Conservation (phyloP, 2,113 vertebrate species). For the Channa argus region DNA sequence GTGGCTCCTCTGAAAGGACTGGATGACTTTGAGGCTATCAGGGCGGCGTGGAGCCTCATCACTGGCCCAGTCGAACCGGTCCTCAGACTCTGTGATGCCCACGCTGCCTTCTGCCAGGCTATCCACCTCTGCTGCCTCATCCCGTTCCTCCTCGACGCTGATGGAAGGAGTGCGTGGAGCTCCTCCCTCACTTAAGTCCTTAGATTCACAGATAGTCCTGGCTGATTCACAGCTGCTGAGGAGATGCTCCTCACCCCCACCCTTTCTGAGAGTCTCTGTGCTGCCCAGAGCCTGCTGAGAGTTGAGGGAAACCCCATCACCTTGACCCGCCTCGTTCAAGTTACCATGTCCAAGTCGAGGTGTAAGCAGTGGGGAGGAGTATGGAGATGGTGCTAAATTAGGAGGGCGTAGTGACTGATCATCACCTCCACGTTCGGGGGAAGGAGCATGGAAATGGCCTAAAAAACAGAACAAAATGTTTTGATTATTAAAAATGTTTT, state of each 20-base stretch:
- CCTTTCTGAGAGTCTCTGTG: slow-evolving; percentile 82
- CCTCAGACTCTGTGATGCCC: slow-evolving; percentile 71
- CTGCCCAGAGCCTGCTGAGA: slow-evolving; percentile 78
- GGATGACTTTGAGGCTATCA: slow-evolving; percentile 90
- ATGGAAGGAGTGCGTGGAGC: slow-evolving; percentile 71
- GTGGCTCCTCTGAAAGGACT: slow-evolving; percentile 90
- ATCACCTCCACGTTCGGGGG: slow-evolving; percentile 71
- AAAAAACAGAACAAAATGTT: slow-evolving; percentile 21
- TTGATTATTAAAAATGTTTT: not conserved
- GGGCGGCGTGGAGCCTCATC: slow-evolving; percentile 87
- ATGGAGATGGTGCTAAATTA: slow-evolving; percentile 85
- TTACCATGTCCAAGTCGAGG: slow-evolving; percentile 56
- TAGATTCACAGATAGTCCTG: slow-evolving; percentile 87
- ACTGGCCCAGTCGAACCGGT: slow-evolving; percentile 77
- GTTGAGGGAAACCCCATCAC: slow-evolving; percentile 48
- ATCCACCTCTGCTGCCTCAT: slow-evolving; percentile 64
- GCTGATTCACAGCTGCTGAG: slow-evolving; percentile 95
- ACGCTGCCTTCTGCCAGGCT: slow-evolving; percentile 72
- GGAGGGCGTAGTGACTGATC: slow-evolving; percentile 82
- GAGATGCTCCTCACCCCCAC: slow-evolving; percentile 81
- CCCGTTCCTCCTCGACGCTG: slow-evolving; percentile 76
- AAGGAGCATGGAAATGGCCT: slow-evolving; percentile 66
- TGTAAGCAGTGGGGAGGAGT: slow-evolving; percentile 78
- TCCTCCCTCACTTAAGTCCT: slow-evolving; percentile 57
- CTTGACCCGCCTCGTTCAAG: slow-evolving; percentile 61